These are phyloP conservation scores for Lochmaea capreae DNA, from an alignment of 2,888 invertebrate genomes.

Conservation along the genomic window DNA sequence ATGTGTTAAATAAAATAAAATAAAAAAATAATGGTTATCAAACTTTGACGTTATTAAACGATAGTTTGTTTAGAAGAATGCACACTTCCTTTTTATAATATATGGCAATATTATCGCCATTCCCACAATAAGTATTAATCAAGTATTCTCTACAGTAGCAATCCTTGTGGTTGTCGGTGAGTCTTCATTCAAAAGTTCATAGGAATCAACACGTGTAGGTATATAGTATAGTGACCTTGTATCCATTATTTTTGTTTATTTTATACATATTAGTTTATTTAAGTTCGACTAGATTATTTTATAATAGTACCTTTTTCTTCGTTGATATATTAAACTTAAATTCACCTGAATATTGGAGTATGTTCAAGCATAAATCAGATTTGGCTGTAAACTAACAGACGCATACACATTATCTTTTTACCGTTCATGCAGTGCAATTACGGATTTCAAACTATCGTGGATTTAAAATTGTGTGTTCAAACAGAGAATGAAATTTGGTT, in stretches of 20 bases:
- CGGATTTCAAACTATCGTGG: too few relatives aligned
- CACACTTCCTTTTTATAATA: background rate
- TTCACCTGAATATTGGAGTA: too few relatives aligned
- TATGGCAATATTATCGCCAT: background rate
- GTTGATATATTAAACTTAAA: background rate
- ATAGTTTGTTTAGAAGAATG: background rate
- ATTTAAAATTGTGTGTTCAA: too few relatives aligned
- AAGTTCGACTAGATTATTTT: background rate
- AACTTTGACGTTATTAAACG: background rate
- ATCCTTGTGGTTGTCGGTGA: background rate
- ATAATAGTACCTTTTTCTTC: background rate
- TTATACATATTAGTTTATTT: background rate
- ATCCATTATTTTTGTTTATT: conserved; percentile 1
- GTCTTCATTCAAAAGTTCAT: background rate
- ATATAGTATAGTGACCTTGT: conserved; percentile 5
- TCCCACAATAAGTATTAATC: background rate
- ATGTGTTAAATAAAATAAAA: too few relatives aligned
- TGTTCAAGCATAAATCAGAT: too few relatives aligned
- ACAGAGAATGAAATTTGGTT: too few relatives aligned
- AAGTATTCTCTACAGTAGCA: background rate
- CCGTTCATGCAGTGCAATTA: too few relatives aligned
- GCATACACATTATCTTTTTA: too few relatives aligned
- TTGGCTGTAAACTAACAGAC: too few relatives aligned
- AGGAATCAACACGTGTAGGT: background rate
- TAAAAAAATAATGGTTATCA: background rate